A percentile compares a stretch with the other conserved stretches of the same genome.
Conservation (phyloP, 2,888 invertebrate genomes). For the Caradrina clavipalpis region DNA sequence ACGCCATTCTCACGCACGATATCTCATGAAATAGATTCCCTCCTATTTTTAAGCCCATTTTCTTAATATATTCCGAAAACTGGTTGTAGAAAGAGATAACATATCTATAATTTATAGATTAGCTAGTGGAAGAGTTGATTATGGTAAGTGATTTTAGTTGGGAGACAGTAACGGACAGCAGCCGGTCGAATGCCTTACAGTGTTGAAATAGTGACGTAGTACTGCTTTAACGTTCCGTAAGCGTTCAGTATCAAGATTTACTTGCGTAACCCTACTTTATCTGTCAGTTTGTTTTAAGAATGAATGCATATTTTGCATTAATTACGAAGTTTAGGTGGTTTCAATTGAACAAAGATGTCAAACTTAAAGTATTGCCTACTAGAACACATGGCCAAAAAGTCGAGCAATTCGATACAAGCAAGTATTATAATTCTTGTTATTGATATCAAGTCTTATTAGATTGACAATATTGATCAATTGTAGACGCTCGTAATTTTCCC, state of each 20-base stretch:
- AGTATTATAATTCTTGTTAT: constrained; percentile 1
- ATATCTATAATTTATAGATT: constrained; percentile 78
- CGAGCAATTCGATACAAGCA: background rate
- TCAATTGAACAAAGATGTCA: background rate
- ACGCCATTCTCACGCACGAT: constrained; percentile 64
- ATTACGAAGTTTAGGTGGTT: constrained; percentile 9
- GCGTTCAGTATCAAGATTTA: constrained; percentile 48
- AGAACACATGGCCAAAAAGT: background rate
- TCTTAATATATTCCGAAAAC: constrained; percentile 75
- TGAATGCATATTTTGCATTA: constrained; percentile 27
- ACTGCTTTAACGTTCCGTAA: constrained; percentile 51
- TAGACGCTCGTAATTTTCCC: constrained; percentile 22
- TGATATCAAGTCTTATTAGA: constrained; percentile 3
- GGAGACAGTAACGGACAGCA: constrained; percentile 61
- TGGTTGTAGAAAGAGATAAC: constrained; percentile 74
- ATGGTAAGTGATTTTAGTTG: constrained; percentile 71
- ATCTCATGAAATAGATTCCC: constrained; percentile 63
- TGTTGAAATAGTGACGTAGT: constrained; percentile 64
- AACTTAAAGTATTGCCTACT: background rate
- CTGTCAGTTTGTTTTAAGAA: constrained; percentile 36
- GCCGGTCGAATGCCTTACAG: constrained; percentile 60
- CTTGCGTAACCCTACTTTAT: constrained; percentile 45
- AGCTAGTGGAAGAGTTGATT: constrained; percentile 70
- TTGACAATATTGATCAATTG: background rate
- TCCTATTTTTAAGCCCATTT: constrained; percentile 67